phyloP scores from a whole-genome alignment of 2,888 invertebrate genomes.

The Eulithis prunata region DNA sequence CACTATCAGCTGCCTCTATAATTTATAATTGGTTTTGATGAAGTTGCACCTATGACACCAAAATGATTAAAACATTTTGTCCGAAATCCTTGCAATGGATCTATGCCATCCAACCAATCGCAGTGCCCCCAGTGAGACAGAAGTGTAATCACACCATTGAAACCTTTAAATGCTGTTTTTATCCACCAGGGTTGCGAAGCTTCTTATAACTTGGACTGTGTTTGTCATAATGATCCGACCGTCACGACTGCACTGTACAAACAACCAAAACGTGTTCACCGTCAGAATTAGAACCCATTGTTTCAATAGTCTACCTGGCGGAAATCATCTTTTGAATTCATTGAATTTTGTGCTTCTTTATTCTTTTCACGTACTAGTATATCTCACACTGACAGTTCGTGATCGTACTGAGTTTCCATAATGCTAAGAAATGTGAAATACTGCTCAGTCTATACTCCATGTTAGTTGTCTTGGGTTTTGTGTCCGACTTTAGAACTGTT shows the following conservation, averaged over 20 bases:
- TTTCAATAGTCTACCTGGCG: constrained; percentile 31
- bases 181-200: constrained; percentile 16
- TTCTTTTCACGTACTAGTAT: constrained; percentile 9
- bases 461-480: not conserved
- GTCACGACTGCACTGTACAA: constrained; percentile 59
- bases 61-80: too few species aligned
- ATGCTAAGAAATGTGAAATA: constrained; percentile 1
- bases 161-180: not conserved
- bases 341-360: constrained; percentile 16
- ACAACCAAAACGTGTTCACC: constrained; percentile 54
- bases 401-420: not conserved
- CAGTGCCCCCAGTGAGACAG: not conserved
- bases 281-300: constrained; percentile 46
- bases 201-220: constrained; percentile 20
- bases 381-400: constrained; percentile 8
- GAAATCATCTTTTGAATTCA: constrained; percentile 28
- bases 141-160: not conserved
- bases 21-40: too few species aligned
- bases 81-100: too few species aligned
- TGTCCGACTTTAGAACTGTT: too few species aligned
- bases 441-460: not conserved
- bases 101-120: not conserved
- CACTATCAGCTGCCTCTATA: too few species aligned
- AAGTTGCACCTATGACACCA: too few species aligned
- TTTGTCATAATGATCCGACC: constrained; percentile 45